A percentile compares a stretch with the other conserved stretches of the same genome.
phyloP scores from a whole-genome alignment of 2,888 invertebrate species.

The Tortricodes alternella region DNA sequence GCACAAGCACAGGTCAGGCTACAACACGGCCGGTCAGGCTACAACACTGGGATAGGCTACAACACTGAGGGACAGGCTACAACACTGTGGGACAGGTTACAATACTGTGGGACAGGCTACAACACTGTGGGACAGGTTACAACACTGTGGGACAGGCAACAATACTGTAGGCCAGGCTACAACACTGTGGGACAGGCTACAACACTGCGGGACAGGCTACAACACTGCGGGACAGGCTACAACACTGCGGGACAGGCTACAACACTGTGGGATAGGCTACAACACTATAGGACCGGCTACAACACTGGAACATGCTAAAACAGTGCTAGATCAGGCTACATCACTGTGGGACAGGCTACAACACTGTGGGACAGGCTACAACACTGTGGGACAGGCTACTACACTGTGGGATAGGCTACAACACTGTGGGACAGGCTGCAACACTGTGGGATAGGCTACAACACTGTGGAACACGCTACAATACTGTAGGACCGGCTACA shows the following conservation, averaged over 20 bases:
- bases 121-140: background rate
- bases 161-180: background rate
- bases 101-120: background rate
- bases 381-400: too few relatives aligned
- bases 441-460: too few relatives aligned
- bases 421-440: too few relatives aligned
- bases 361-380: background rate
- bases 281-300: background rate
- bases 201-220: background rate
- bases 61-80: background rate
- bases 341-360: background rate
- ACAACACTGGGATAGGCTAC: background rate
- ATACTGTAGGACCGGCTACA: background rate
- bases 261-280: background rate
- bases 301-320: background rate
- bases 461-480: too few relatives aligned
- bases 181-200: too few relatives aligned
- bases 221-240: background rate
- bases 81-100: background rate
- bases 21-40: background rate
- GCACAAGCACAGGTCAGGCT: conserved; percentile 40
- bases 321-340: background rate
- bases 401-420: too few relatives aligned
- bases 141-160: background rate
- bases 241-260: background rate